A percentile compares a stretch with the other conserved stretches of the same genome.
These are phyloP conservation scores for Sesia apiformis DNA, from an alignment of 2,888 invertebrate genomes.

Conservation along the genomic window DNA sequence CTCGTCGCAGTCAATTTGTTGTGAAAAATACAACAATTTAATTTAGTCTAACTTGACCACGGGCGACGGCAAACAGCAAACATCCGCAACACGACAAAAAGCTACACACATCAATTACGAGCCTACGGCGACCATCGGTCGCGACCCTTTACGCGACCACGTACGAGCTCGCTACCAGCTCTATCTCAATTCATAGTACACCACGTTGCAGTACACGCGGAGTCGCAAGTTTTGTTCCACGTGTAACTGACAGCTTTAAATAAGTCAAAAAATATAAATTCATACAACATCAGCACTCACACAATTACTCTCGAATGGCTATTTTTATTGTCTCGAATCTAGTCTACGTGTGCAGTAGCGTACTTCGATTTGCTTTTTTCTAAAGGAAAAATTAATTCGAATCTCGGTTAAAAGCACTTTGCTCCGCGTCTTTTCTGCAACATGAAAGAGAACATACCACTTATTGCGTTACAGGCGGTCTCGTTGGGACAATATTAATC, in stretches of 20 bases:
- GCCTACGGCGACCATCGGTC: conserved; percentile 21
- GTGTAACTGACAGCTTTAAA: too few species aligned
- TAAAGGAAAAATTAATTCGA: background rate
- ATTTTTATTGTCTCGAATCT: too few species aligned
- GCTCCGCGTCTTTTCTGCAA: background rate
- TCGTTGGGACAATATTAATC: conserved; percentile 56
- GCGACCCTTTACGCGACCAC: conserved; percentile 29
- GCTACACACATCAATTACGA: conserved; percentile 67
- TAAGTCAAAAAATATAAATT: too few species aligned
- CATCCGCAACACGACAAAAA: conserved; percentile 47
- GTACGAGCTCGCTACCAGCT: conserved; percentile 38
- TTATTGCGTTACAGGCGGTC: conserved; percentile 36
- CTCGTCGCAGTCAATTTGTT: conserved; percentile 50
- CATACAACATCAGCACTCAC: too few species aligned
- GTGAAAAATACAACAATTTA: conserved; percentile 70
- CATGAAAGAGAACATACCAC: conserved; percentile 27
- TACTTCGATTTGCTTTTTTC: background rate
- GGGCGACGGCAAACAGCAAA: conserved; percentile 46
- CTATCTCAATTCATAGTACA: conserved; percentile 63
- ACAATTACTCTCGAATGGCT: too few species aligned
- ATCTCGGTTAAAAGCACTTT: background rate
- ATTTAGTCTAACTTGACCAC: conserved; percentile 66
- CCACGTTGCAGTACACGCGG: conserved; percentile 12
- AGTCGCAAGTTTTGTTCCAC: too few species aligned
- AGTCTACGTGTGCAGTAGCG: too few species aligned